These are phyloP conservation scores for Colius striatus DNA, from an alignment of 2,113 vertebrate genomes.

Conservation along the genomic window DNA sequence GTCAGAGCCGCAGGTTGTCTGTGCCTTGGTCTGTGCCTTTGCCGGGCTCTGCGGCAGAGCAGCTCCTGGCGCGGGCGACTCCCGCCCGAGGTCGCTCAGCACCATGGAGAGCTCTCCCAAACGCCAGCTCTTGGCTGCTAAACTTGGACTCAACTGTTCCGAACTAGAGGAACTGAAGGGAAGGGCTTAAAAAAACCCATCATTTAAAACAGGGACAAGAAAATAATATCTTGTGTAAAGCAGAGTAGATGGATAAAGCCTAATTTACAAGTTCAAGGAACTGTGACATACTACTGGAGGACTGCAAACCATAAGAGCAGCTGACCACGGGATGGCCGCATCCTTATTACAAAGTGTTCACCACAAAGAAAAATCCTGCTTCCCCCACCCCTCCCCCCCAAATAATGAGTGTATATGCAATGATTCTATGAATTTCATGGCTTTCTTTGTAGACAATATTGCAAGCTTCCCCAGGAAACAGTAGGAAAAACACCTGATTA, in stretches of 20 bases:
- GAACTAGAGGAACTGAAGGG: background rate
- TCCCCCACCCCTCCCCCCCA: background rate
- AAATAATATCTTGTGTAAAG: background rate
- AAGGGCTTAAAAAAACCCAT: background rate
- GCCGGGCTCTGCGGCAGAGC: no score
- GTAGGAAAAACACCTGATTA: background rate
- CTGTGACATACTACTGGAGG: background rate
- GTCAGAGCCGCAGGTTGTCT: no score
- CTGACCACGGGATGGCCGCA: background rate
- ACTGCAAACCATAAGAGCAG: background rate
- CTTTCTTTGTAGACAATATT: background rate
- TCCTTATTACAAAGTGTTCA: background rate
- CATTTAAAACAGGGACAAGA: background rate
- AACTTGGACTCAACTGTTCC: background rate
- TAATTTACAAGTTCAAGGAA: background rate
- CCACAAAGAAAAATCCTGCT: background rate
- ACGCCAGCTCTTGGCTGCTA: rapidly evolving
- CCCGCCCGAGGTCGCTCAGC: background rate
- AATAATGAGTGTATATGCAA: background rate
- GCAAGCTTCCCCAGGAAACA: background rate
- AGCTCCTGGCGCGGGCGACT: rapidly evolving
- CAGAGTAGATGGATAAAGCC: background rate
- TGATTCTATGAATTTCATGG: background rate
- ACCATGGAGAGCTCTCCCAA: conserved; percentile 27
- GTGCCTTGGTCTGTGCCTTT: background rate